These are phyloP conservation scores for Hoplostethus atlanticus DNA, from an alignment of 2,797 vertebrate species.

Conservation along the genomic window DNA sequence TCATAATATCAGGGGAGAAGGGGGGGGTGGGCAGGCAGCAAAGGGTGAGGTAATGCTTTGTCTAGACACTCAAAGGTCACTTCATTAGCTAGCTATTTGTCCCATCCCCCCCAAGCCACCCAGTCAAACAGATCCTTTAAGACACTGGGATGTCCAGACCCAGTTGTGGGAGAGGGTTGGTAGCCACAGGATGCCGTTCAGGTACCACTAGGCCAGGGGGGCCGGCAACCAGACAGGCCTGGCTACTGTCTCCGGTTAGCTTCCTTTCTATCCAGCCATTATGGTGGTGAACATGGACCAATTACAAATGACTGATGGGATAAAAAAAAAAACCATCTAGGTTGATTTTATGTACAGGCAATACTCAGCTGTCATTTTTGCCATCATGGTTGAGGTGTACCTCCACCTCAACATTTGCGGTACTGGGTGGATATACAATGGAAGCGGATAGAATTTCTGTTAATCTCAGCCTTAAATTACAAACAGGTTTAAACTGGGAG, in stretches of 20 bases:
- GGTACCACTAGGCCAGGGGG: constrained; percentile 54
- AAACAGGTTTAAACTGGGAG: constrained; percentile 9
- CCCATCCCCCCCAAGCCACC: constrained; percentile 21
- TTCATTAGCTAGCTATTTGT: constrained; percentile 73
- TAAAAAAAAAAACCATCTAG: constrained; percentile 22
- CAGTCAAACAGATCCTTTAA: constrained; percentile 32
- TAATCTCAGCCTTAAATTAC: not conserved
- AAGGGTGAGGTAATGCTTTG: constrained; percentile 79
- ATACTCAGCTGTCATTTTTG: not conserved
- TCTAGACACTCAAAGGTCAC: constrained; percentile 80
- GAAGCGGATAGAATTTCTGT: not conserved
- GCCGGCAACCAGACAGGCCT: constrained; percentile 44
- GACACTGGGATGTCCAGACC: constrained; percentile 46
- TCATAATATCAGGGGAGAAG: not conserved
- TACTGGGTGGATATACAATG: no score
- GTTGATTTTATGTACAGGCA: not conserved
- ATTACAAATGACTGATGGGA: constrained; percentile 14
- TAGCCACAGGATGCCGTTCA: constrained; percentile 58
- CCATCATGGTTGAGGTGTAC: not conserved
- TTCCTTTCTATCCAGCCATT: constrained; percentile 32
- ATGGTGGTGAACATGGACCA: not conserved
- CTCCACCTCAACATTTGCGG: no score
- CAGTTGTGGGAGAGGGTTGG: constrained; percentile 50
- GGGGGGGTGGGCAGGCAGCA: constrained; percentile 21
- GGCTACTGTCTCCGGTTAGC: constrained; percentile 35